A percentile compares a stretch with the other conserved stretches of the same genome.
Conservation (phyloP, 35 echinoderm and acorn worm species). For the Lytechinus pictus region DNA sequence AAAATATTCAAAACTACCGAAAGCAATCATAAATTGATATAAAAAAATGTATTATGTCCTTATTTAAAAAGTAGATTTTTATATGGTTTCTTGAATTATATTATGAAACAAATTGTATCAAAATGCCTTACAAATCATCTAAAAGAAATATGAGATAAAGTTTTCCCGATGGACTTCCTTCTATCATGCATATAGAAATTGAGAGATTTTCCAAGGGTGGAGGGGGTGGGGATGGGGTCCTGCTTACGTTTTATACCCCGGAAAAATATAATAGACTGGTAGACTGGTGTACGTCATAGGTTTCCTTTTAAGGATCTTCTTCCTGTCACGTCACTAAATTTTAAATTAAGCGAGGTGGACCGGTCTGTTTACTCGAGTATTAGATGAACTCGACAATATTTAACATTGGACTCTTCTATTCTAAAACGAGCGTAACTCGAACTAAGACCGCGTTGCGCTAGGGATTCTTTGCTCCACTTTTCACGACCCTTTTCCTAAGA, state of each 20-base stretch:
- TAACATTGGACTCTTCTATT: neutral
- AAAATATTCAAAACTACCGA: too few species aligned
- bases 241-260: neutral
- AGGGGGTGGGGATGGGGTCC: neutral
- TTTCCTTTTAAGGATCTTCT: neutral
- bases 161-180: too few species aligned
- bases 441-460: neutral
- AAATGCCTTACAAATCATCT: too few species aligned
- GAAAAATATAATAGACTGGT: neutral
- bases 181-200: too few species aligned
- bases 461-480: neutral
- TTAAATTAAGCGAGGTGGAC: neutral
- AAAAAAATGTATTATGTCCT: too few species aligned
- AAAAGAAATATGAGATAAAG: too few species aligned
- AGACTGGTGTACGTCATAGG: neutral
- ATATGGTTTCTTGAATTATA: too few species aligned
- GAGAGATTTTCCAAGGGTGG: neutral
- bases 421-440: constrained; percentile 17
- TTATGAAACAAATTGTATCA: too few species aligned
- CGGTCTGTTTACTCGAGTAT: constrained; percentile 1
- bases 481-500: neutral
- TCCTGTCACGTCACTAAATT: neutral
- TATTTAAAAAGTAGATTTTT: too few species aligned
- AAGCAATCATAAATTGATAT: too few species aligned
- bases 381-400: neutral